Evolutionary conservation across 2,888 invertebrate species (phyloP).

Genomic region (Dioctria linearis): DNA sequence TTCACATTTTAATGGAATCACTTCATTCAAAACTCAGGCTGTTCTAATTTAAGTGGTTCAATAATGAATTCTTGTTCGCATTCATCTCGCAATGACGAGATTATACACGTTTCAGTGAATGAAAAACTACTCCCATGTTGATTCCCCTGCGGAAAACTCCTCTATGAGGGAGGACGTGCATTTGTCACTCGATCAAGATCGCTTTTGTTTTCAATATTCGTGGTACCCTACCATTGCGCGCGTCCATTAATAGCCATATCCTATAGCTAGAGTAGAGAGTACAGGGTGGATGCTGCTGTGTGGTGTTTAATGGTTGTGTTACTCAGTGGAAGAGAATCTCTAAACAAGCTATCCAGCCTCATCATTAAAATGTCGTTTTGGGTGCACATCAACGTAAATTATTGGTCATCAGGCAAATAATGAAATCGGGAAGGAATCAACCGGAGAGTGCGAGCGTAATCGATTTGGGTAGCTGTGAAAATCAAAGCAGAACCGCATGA

Average conservation of each 20-base stretch:
- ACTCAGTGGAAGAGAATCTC: slow-evolving; percentile 12
- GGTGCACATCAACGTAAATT: slow-evolving; percentile 39
- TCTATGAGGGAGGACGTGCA: background rate
- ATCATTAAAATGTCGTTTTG: slow-evolving; percentile 46
- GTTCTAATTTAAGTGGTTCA: background rate
- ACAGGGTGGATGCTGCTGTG: background rate
- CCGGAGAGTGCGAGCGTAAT: slow-evolving; percentile 16
- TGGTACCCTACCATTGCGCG: background rate
- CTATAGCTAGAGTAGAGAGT: background rate
- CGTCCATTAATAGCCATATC: background rate
- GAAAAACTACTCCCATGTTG: slow-evolving; percentile 23
- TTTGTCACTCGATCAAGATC: slow-evolving; percentile 7
- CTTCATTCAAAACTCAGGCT: slow-evolving; percentile 14
- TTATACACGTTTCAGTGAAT: slow-evolving; percentile 13
- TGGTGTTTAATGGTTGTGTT: slow-evolving; percentile 17
- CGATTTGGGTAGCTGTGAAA: slow-evolving; percentile 48
- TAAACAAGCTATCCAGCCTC: slow-evolving; percentile 9
- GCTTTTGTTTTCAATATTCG: background rate
- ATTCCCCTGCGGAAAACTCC: background rate
- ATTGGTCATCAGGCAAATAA: slow-evolving; percentile 33
- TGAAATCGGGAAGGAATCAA: slow-evolving; percentile 13
- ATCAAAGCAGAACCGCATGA: slow-evolving; percentile 39
- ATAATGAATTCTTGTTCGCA: slow-evolving; percentile 40
- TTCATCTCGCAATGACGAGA: slow-evolving; percentile 10
- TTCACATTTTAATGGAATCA: slow-evolving; percentile 29